Percentiles rank a stretch among this genome's conserved stretches.
phyloP scores from a whole-genome alignment of 2,888 invertebrate genomes.

The Conops quadrifasciatus region DNA sequence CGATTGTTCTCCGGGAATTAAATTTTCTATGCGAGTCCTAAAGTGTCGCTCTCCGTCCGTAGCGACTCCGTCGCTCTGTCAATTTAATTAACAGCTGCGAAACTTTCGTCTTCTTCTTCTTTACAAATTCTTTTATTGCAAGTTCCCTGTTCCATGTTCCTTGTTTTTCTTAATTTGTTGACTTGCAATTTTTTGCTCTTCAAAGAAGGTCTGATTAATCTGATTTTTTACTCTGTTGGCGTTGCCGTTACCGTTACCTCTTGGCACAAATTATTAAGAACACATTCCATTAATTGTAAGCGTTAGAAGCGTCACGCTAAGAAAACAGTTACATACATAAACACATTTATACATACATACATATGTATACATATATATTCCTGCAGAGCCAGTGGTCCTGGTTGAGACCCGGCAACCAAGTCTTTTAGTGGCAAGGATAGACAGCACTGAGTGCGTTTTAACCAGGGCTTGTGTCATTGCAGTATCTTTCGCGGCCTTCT shows the following conservation, averaged over 20 bases:
- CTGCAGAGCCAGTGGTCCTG: not conserved
- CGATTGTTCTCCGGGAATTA: slow-evolving; percentile 26
- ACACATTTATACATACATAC: slow-evolving; percentile 14
- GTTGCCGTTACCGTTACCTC: not conserved
- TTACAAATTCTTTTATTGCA: too few relatives aligned
- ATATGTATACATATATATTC: not conserved
- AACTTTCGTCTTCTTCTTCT: not conserved
- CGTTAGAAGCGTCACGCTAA: not conserved
- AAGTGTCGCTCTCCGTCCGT: not conserved
- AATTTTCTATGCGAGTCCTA: slow-evolving; percentile 15
- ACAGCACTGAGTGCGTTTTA: not conserved
- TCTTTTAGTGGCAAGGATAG: not conserved
- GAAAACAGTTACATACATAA: not conserved
- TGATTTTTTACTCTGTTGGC: slow-evolving; percentile 1
- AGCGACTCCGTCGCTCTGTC: slow-evolving; percentile 4
- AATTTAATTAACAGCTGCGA: slow-evolving; percentile 27
- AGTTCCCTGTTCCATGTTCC: too few relatives aligned
- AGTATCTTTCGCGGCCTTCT: not conserved
- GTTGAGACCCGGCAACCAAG: not conserved
- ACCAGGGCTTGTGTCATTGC: not conserved
- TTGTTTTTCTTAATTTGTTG: slow-evolving; percentile 25
- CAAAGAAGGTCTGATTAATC: slow-evolving; percentile 8
- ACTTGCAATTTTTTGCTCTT: slow-evolving; percentile 4
- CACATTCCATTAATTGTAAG: slow-evolving; percentile 32
- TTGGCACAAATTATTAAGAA: slow-evolving; percentile 31